A percentile compares a stretch with the other conserved stretches of the same genome.
Conservation (phyloP, 2,888 invertebrate species). For the Sicus ferrugineus region DNA sequence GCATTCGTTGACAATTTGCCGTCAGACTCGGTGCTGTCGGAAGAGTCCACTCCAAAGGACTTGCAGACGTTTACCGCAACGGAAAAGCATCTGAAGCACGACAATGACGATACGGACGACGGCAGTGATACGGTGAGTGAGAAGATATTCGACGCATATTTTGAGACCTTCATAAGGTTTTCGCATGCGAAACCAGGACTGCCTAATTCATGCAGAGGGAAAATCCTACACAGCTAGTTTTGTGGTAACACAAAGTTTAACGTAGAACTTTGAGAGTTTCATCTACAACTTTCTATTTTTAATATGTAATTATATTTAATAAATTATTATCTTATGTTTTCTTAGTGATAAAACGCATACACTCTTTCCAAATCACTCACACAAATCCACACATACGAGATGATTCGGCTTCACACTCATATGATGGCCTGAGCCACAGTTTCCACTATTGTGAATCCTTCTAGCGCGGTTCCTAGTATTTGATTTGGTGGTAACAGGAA, state of each 20-base stretch:
- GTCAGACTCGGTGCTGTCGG: constrained; percentile 60
- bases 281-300: not conserved
- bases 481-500: constrained; percentile 57
- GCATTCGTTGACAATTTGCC: constrained; percentile 59
- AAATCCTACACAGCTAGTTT: too few species aligned
- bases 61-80: constrained; percentile 48
- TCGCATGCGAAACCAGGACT: too few species aligned
- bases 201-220: too few species aligned
- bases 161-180: too few species aligned
- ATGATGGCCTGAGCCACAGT: constrained; percentile 54
- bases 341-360: not conserved
- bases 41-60: constrained; percentile 61
- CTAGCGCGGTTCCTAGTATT: constrained; percentile 56
- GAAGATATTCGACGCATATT: too few species aligned
- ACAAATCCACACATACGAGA: not conserved
- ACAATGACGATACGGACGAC: constrained; percentile 56
- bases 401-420: constrained; percentile 10
- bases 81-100: constrained; percentile 24
- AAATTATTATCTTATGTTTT: constrained; percentile 15
- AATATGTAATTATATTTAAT: not conserved
- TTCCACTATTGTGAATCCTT: constrained; percentile 56
- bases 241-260: too few species aligned
- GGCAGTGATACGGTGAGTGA: constrained; percentile 51
- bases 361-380: too few species aligned
- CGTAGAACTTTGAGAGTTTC: too few species aligned